These are phyloP conservation scores for Sphaerophoria rueppellii DNA, from an alignment of 2,888 invertebrate genomes.

Conservation along the genomic window DNA sequence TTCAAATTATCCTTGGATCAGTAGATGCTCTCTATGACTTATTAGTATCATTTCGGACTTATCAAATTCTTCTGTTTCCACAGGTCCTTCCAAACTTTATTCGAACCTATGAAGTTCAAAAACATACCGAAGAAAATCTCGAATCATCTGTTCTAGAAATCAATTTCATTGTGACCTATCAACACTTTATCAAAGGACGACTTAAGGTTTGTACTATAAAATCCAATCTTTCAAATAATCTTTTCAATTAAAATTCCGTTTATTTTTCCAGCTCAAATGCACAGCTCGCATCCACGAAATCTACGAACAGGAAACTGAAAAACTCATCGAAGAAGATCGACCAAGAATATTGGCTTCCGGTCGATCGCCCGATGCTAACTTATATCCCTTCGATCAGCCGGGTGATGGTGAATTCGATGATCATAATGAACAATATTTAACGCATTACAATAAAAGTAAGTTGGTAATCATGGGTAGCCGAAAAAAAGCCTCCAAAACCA, in stretches of 20 bases:
- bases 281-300: conserved; percentile 81
- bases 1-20: too few species aligned
- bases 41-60: too few species aligned
- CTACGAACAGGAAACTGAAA: conserved; percentile 81
- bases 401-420: conserved; percentile 78
- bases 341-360: conserved; percentile 82
- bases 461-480: conserved; percentile 22
- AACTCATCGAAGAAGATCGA: conserved; percentile 81
- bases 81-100: conserved; percentile 79
- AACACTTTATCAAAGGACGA: conserved; percentile 80
- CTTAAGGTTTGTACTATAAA: conserved; percentile 77
- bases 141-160: conserved; percentile 80
- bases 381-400: conserved; percentile 81
- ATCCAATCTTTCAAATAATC: neutral
- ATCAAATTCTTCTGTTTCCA: too few species aligned
- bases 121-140: conserved; percentile 79
- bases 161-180: conserved; percentile 80
- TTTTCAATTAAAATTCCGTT: neutral
- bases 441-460: conserved; percentile 79
- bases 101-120: conserved; percentile 79
- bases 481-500: neutral
- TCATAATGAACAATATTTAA: conserved; percentile 80
- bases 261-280: conserved; percentile 78
- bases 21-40: too few species aligned
- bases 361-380: conserved; percentile 80